Base-by-base conservation (phyloP, 2,888 invertebrate genomes). In the Parnassius glacialis region DNA sequence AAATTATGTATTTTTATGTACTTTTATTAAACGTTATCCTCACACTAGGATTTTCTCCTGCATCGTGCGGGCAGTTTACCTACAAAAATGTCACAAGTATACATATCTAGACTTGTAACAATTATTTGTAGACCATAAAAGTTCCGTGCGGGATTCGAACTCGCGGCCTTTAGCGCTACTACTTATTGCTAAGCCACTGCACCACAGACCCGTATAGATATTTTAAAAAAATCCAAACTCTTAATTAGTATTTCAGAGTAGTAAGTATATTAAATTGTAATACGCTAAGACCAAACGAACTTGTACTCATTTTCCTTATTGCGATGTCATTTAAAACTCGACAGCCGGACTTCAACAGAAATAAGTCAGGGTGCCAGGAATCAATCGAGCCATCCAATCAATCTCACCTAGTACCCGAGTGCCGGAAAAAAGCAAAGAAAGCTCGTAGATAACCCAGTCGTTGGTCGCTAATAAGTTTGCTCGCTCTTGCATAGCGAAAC, bases 361-460 rank as follows among this genome's bases (percentile, higher is more conserved):
- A 79, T 80, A 78, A 85, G 83, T 82, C 84, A 83, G 78, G 77
- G 72, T 84, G 81, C 69, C 81, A 77, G 73, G 77, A 76, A 76
- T 78, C 85, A 85, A 84, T 83, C 78, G 75, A 74, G 66, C 73
- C 79, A 75, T 80, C 81, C 88, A 86, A 87, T 88, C 88, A 88
- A 85, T 84, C 85, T 75, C 71, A 74, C 75, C 72, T 74, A 68
- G 68, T 69, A 53, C 68, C 73, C 76, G 75, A 80, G 82, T 81
- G 81, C 82, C 80, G 83, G 83, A 75, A 90, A 89, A 89, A 87
- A 87, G 87, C 82, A 85, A 87, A 86, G 81, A 74, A 85, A 81
- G 74, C 75, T 76, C 74, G 68, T 71, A 72, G 75, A 80, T 80
- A 79, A 76, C 79, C 76, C 74, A 72, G 73, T 73, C 74, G 67